A percentile compares a stretch with the other conserved stretches of the same genome.
These are phyloP conservation scores for Parotocinclus haroldoi DNA, from an alignment of 2,797 vertebrate genomes.

Conservation along the genomic window DNA sequence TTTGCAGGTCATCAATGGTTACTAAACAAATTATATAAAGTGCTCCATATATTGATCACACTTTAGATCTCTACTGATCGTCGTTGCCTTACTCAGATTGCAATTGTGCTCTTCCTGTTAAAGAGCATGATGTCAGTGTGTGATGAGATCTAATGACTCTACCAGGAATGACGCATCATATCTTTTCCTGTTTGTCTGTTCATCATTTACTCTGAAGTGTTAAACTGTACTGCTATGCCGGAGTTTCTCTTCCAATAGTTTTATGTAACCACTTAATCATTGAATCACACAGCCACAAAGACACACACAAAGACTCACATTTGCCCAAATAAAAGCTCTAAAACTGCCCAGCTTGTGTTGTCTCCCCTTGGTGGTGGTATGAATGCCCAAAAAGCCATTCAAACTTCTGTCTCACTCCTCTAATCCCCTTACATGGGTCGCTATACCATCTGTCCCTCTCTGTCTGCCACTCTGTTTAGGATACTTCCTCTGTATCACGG, in stretches of 20 bases:
- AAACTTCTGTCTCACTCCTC: slow-evolving; percentile 46
- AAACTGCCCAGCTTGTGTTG: slow-evolving; percentile 22
- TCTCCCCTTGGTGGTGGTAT: slow-evolving; percentile 26
- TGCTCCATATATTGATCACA: neutral
- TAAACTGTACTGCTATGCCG: too few relatives aligned
- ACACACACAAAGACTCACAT: neutral
- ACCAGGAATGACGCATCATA: slow-evolving; percentile 6
- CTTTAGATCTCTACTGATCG: slow-evolving; percentile 2
- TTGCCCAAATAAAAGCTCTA: slow-evolving; percentile 17
- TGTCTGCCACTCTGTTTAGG: slow-evolving; percentile 24
- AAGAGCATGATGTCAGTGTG: slow-evolving; percentile 14
- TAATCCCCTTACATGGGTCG: slow-evolving; percentile 56
- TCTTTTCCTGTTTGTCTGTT: neutral
- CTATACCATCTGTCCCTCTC: slow-evolving; percentile 52
- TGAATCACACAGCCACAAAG: neutral
- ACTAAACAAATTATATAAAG: neutral
- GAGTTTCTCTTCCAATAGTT: neutral
- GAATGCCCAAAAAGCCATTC: slow-evolving; percentile 53
- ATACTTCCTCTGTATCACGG: neutral
- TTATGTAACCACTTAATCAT: neutral
- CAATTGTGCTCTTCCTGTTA: slow-evolving; percentile 8
- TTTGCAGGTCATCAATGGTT: neutral
- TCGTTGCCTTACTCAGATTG: neutral
- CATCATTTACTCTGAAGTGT: neutral
- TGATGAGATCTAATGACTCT: slow-evolving; percentile 8